Evolutionary conservation across 2,797 vertebrate species (phyloP).

Genomic region (Parambassis ranga): DNA sequence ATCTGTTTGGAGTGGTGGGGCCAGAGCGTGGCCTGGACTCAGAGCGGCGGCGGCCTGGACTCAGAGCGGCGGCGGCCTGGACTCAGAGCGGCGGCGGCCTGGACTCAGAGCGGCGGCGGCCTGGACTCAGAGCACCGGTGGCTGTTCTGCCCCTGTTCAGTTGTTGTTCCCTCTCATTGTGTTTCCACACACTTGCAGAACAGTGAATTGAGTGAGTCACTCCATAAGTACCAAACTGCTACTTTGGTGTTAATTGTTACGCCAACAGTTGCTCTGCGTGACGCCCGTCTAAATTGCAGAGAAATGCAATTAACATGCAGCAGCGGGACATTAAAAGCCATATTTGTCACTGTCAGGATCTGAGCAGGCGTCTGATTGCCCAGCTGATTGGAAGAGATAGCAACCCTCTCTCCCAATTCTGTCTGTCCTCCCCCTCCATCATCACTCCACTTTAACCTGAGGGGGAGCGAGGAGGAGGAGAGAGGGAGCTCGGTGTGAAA

Average conservation of each 20-base stretch:
- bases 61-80: no score
- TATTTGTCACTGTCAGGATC: slow-evolving; percentile 80
- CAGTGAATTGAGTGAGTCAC: slow-evolving; percentile 29
- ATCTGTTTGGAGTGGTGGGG: no score
- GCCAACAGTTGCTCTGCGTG: slow-evolving; percentile 60
- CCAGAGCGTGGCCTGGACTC: no score
- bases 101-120: background rate
- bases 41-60: no score
- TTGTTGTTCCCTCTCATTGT: slow-evolving; percentile 3
- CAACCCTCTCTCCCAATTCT: slow-evolving; percentile 4
- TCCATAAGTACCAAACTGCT: slow-evolving; percentile 38
- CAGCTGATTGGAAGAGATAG: slow-evolving; percentile 72
- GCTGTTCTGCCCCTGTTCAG: slow-evolving; percentile 3
- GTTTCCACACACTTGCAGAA: slow-evolving; percentile 12
- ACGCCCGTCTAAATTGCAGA: slow-evolving; percentile 61
- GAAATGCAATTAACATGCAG: slow-evolving; percentile 78
- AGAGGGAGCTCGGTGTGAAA: background rate
- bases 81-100: no score
- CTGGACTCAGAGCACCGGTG: background rate
- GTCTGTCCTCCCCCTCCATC: background rate
- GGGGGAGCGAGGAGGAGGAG: background rate
- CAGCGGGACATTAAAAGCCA: slow-evolving; percentile 78
- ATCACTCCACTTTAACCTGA: background rate
- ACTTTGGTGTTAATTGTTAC: slow-evolving; percentile 67
- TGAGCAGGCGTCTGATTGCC: slow-evolving; percentile 72